Conservation (phyloP, 1,140 invertebrate genomes). For the Drosophila persimilis region DNA sequence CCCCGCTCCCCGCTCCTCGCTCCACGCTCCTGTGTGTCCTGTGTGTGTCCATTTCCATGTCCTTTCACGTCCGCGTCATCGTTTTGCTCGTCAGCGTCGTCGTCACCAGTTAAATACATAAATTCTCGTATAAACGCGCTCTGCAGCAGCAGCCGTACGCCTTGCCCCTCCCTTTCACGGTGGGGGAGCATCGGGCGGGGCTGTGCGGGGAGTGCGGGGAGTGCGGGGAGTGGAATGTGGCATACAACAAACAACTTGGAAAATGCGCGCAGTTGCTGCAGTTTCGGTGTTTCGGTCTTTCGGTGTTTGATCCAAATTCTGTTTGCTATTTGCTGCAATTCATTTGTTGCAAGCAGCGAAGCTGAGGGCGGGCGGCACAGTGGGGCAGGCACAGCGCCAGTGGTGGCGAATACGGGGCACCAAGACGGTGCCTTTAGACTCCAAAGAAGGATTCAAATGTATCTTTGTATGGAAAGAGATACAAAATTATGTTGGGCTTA, state of each 20-base stretch:
- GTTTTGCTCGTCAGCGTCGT: constrained; percentile 76
- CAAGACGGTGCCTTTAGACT: too few relatives aligned
- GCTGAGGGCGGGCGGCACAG: too few relatives aligned
- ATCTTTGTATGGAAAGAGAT: too few relatives aligned
- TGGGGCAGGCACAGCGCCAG: too few relatives aligned
- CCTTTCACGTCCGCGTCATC: constrained; percentile 64
- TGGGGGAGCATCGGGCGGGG: too few relatives aligned
- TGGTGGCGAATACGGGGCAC: too few relatives aligned
- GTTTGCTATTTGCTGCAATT: constrained; percentile 43
- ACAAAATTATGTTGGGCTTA: too few relatives aligned
- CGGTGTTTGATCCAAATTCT: constrained; percentile 31
- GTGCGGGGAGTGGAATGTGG: too few relatives aligned
- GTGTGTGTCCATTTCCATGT: constrained; percentile 23
- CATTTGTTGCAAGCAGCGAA: constrained; percentile 14
- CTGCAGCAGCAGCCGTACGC: constrained; percentile 65
- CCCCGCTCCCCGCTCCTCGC: not conserved
- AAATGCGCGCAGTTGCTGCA: constrained; percentile 45
- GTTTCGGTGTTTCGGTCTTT: constrained; percentile 15
- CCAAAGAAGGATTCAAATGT: too few relatives aligned
- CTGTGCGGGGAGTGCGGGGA: too few relatives aligned
- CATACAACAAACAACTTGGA: constrained; percentile 44
- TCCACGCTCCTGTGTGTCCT: too few relatives aligned
- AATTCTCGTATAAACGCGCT: constrained; percentile 81
- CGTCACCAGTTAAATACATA: constrained; percentile 80
- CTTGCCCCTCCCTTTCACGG: constrained; percentile 7